Base-by-base conservation (phyloP, 1,140 invertebrate genomes). In the Branchinecta lindahli region DNA sequence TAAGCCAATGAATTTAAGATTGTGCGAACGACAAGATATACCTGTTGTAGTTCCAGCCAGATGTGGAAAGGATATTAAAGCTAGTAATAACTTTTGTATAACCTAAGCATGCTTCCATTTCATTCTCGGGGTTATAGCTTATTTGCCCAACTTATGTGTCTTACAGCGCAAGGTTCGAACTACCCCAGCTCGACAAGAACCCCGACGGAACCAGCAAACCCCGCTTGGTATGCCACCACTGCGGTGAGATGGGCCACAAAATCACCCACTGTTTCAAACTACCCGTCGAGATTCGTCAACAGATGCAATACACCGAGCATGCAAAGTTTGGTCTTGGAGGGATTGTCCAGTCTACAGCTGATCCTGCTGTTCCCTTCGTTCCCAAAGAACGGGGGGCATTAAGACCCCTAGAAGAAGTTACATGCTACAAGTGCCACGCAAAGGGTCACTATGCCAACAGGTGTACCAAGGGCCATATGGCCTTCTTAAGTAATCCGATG, bases 401-500 rank as follows among this genome's bases (percentile, higher is more conserved):
- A 65, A 89, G 77, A 71, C 91, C 92, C 7, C 79, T 96, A 8
- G 92, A 96, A 80, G 91, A 96, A 82, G 92, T 96, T 9, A 96
- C 92, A 0, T 96, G 94, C 80, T 96, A 91, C 77, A 96, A 96
- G 82, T 99, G 97, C 81, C 96, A 96, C 8, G 91, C 93, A 66
- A 98, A 97, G 80, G 97, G 97, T 15, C 97, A 99, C 81, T 99
- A 99, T 79, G 97, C 97, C 0, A 99, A 99, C 79, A 94, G 94
- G 78, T 99, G 96, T 81, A 91, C 92, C 0, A 98, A 98, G 78
- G 94, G 94, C 47, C 93, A 96, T 79, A 82, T 97, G 66, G 94
- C 95, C 8, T 98, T 97, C 79, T 83, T 98, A 12, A 94, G 90
- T 73, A 87, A 87, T 61, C 52, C 52, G 18, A 61, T 61, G 52